Conservation (phyloP, 2,888 invertebrate genomes). For the Napeogenes inachia region DNA sequence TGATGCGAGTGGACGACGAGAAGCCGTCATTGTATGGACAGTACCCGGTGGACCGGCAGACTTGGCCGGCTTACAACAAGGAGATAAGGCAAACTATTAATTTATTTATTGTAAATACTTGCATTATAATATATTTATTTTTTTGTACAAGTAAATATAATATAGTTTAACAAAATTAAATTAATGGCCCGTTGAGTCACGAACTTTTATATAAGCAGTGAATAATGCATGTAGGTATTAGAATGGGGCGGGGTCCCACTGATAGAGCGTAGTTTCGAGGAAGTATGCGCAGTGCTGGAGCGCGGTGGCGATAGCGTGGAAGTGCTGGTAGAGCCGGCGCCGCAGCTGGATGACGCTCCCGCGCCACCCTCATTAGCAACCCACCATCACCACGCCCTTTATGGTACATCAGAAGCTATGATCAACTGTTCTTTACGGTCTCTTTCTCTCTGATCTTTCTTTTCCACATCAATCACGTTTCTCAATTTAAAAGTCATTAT, state of each 20-base stretch:
- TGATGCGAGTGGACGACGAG: constrained; percentile 89
- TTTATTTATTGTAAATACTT: background rate
- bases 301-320: constrained; percentile 91
- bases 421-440: background rate
- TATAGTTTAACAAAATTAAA: no score
- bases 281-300: constrained; percentile 93
- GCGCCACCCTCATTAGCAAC: constrained; percentile 42
- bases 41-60: constrained; percentile 95
- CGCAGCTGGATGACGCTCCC: constrained; percentile 81
- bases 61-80: constrained; percentile 90
- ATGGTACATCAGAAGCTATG: constrained; percentile 61
- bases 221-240: constrained; percentile 79
- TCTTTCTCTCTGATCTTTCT: constrained; percentile 4
- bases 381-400: constrained; percentile 78
- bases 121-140: background rate
- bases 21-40: constrained; percentile 94
- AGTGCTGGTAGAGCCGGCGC: constrained; percentile 89
- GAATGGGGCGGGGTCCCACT: constrained; percentile 95
- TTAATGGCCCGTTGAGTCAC: background rate
- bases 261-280: constrained; percentile 94
- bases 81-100: constrained; percentile 83
- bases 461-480: background rate
- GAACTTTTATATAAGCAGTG: background rate
- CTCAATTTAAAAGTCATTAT: no score
- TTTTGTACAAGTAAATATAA: background rate